A percentile compares a stretch with the other conserved stretches of the same genome.
Evolutionary conservation across 1,140 invertebrate species (phyloP).

Genomic region (Hyphantria cunea): DNA sequence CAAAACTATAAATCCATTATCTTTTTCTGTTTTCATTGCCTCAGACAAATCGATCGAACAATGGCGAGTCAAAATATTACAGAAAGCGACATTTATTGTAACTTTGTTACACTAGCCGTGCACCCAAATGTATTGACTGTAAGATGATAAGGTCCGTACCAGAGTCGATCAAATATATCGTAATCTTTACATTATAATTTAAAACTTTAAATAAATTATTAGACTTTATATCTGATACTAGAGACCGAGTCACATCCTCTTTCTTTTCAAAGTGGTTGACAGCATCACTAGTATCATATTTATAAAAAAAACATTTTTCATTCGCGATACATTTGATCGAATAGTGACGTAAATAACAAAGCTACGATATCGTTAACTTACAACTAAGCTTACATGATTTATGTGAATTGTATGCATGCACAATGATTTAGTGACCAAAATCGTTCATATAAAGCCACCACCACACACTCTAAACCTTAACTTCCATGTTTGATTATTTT

Average conservation of each 20-base stretch:
- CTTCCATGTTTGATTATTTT: slow-evolving; percentile 67
- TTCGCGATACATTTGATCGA: slow-evolving; percentile 38
- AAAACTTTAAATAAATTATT: no score
- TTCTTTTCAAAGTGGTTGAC: no score
- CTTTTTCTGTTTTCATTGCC: no score
- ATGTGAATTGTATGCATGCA: slow-evolving; percentile 73
- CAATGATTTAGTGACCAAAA: slow-evolving; percentile 68
- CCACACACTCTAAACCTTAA: slow-evolving; percentile 81
- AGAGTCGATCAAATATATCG: slow-evolving; percentile 38
- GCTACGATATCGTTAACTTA: slow-evolving; percentile 62
- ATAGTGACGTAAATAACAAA: slow-evolving; percentile 51
- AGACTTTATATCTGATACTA: no score
- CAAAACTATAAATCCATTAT: no score
- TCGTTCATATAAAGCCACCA: slow-evolving; percentile 74
- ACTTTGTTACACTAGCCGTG: slow-evolving; percentile 57
- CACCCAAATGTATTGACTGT: slow-evolving; percentile 51
- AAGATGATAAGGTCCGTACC: slow-evolving; percentile 39
- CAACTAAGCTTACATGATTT: slow-evolving; percentile 71
- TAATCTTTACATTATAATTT: background rate
- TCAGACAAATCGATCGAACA: background rate
- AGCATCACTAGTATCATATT: no score
- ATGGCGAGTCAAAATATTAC: slow-evolving; percentile 10
- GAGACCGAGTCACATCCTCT: no score
- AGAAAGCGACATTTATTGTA: slow-evolving; percentile 34
- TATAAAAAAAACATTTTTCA: no score